Base-by-base conservation (phyloP, 2,113 vertebrate species). In the Spea multiplicata region DNA sequence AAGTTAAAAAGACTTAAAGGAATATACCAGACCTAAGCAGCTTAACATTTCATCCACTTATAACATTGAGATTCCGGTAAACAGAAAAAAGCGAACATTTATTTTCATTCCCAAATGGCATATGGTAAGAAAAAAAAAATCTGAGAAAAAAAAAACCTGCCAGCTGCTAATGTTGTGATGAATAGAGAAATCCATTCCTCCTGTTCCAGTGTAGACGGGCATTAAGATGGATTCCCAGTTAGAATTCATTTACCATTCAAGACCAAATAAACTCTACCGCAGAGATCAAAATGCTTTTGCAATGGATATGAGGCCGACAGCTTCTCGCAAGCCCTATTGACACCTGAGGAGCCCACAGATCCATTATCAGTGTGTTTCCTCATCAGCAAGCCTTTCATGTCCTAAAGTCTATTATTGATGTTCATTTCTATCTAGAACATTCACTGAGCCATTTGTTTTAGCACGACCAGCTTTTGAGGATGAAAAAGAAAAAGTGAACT, bases 311-410 rank as follows among this genome's bases (percentile, higher is more conserved):
- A 80, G 71, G 44, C 45, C 52, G 71, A 81, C 82, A 84, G 72
- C 74, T 83, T 69, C 73, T 64, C 74, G 2, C 65, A 0, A 49
- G 79, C 85, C 85, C 85, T 75, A 77, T 9, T 5, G 83, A 82
- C 82, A 88, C 86, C 84, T 81, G 84, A 88, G 76, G 81, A 84
- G 78, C 83, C 83, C 81, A 82, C 87, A 86, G 81, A 86, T 82
- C 81, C 84, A 84, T 87, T 86, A 85, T 86, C 83, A 81, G 81
- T 66, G 79, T 76, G 4, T n/a, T 65, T 66, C 85, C 81, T 83
- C 85, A 85, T 83, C 86, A 88, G 83, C 3, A 16, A 83, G 83
- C 69, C 85, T 88, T 88, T 87, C 84, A 88, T 87, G 82, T 85
- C 82, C 82, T 81, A 80, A 83, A 85, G 80, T 74, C 75, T 84